Evolutionary conservation across 2,888 invertebrate species (phyloP).

Genomic region (Anodontia alba): DNA sequence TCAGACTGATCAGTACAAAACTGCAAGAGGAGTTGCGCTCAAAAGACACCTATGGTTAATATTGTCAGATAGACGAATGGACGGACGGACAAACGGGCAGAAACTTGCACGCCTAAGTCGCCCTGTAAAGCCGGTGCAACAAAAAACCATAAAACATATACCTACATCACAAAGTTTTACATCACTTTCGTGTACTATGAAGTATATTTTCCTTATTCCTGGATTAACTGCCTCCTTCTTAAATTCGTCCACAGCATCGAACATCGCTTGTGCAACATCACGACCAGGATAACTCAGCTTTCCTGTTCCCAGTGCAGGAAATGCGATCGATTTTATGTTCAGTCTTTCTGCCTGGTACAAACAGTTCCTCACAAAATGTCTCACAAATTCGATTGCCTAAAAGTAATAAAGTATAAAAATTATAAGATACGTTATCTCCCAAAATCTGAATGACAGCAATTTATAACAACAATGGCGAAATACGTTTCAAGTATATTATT

Average conservation of each 20-base stretch:
- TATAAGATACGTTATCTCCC: too few species aligned
- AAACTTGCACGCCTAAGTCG: too few species aligned
- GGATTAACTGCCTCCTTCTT: background rate
- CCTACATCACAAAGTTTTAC: background rate
- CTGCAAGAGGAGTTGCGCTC: too few species aligned
- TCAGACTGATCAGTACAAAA: too few species aligned
- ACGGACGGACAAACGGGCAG: too few species aligned
- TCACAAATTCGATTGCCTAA: background rate
- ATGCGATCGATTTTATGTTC: conserved; percentile 54
- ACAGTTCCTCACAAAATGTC: conserved; percentile 41
- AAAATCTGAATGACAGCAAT: too few species aligned
- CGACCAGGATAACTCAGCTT: conserved; percentile 61
- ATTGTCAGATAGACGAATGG: too few species aligned
- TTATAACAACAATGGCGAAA: too few species aligned
- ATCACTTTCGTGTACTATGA: background rate
- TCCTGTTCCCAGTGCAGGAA: conserved; percentile 76
- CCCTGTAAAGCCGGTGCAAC: too few species aligned
- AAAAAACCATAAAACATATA: too few species aligned
- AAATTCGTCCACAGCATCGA: conserved; percentile 60
- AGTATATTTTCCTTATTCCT: background rate
- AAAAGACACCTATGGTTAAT: too few species aligned
- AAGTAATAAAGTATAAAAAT: background rate
- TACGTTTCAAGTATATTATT: too few species aligned
- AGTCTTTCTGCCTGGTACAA: conserved; percentile 49
- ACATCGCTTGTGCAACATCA: conserved; percentile 60